Percentiles rank a stretch among this genome's conserved stretches.
Conservation (phyloP, 2,888 invertebrate genomes). For the Trichopria drosophilae region DNA sequence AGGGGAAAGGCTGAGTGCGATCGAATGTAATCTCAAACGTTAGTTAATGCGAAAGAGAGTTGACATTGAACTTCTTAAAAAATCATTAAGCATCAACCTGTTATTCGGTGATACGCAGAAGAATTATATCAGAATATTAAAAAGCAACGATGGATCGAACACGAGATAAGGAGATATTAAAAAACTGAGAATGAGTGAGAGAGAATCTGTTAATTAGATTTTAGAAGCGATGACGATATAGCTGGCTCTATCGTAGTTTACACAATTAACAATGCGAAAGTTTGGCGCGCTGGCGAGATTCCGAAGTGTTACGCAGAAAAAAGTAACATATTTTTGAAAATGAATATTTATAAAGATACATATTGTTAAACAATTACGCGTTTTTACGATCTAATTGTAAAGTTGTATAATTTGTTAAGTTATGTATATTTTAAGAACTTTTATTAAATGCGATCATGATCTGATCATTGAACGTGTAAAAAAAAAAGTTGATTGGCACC, state of each 20-base stretch:
- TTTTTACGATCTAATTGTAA: too few relatives aligned
- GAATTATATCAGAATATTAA: conserved; percentile 1
- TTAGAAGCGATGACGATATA: conserved; percentile 45
- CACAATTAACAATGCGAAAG: conserved; percentile 38
- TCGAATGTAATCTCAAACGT: too few relatives aligned
- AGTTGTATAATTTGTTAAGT: too few relatives aligned
- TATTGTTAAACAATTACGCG: too few relatives aligned
- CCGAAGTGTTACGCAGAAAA: not conserved
- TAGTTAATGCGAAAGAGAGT: too few relatives aligned
- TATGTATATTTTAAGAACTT: too few relatives aligned
- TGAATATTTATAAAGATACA: conserved; percentile 9
- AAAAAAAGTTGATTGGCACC: conserved; percentile 2
- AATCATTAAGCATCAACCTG: too few relatives aligned
- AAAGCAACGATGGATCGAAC: conserved; percentile 1
- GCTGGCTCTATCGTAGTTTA: conserved; percentile 56
- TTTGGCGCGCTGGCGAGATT: conserved; percentile 31
- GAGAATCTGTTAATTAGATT: conserved; percentile 30
- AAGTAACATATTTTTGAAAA: conserved; percentile 4
- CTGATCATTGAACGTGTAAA: too few relatives aligned
- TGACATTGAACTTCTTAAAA: too few relatives aligned
- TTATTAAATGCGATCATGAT: too few relatives aligned
- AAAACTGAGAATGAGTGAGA: not conserved
- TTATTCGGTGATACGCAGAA: too few relatives aligned
- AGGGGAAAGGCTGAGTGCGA: too few relatives aligned
- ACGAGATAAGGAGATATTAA: not conserved